phyloP scores from a whole-genome alignment of 2,113 vertebrate species.

The Sorex fumeus region DNA sequence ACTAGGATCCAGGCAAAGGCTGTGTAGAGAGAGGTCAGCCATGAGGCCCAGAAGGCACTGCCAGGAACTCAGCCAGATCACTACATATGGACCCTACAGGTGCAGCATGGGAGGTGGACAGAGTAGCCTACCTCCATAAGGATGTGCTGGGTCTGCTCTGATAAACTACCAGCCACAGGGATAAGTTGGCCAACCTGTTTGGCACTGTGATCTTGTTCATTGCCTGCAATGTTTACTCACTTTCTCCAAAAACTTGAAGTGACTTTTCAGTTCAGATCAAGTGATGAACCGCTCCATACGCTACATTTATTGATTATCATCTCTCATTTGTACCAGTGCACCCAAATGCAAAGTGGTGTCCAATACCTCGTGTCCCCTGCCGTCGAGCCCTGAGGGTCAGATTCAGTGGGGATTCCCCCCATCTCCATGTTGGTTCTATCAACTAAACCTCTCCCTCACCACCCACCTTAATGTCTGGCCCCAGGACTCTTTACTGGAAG shows the following conservation, averaged over 20 bases:
- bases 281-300: neutral
- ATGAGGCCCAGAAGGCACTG: neutral
- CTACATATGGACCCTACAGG: neutral
- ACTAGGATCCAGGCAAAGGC: neutral
- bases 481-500: neutral
- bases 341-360: neutral
- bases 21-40: neutral
- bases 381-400: neutral
- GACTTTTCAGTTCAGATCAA: neutral
- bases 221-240: neutral
- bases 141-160: neutral
- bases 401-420: neutral
- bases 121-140: neutral
- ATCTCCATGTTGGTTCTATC: neutral
- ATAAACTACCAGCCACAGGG: neutral
- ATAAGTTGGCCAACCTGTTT: neutral
- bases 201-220: neutral
- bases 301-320: neutral
- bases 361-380: neutral
- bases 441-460: neutral
- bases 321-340: neutral
- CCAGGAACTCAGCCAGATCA: neutral
- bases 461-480: too few species aligned
- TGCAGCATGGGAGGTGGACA: neutral
- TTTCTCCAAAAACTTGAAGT: conserved; percentile 24